These are phyloP conservation scores for Megaleporinus macrocephalus DNA, from an alignment of 2,113 vertebrate species.

Conservation along the genomic window DNA sequence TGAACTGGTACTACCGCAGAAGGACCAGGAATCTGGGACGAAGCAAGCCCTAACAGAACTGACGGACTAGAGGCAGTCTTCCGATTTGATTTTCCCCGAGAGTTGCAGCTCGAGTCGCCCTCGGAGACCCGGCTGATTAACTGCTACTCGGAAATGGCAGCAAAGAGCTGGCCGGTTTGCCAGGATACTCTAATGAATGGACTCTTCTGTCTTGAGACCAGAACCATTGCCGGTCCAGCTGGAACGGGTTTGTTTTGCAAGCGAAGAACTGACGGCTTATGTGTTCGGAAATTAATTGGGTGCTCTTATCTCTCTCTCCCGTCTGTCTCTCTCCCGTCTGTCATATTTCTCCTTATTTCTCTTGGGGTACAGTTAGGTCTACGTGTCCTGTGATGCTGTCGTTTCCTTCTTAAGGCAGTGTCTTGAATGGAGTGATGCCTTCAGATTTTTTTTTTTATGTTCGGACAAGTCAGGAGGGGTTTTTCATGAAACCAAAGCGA, in stretches of 20 bases:
- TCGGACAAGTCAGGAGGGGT: background rate
- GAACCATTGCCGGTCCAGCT: background rate
- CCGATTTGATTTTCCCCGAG: background rate
- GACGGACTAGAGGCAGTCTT: background rate
- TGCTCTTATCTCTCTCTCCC: background rate
- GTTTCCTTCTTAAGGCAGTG: background rate
- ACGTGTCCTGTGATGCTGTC: background rate
- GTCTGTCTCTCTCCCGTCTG: background rate
- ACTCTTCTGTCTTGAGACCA: background rate
- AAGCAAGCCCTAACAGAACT: background rate
- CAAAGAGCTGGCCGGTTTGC: background rate
- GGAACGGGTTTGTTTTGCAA: background rate
- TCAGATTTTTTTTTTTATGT: background rate
- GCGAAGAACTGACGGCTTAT: background rate
- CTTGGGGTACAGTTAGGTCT: constrained; percentile 14
- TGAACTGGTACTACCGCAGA: no score
- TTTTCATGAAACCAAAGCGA: background rate
- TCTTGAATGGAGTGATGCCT: background rate
- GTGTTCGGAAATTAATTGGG: background rate
- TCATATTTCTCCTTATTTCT: background rate
- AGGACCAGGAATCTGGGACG: background rate
- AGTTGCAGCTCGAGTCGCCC: background rate
- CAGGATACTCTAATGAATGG: background rate
- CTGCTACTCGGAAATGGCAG: background rate
- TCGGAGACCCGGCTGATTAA: background rate